Evolutionary conservation across 2,113 vertebrate species (phyloP).

Genomic region (Rana temporaria): DNA sequence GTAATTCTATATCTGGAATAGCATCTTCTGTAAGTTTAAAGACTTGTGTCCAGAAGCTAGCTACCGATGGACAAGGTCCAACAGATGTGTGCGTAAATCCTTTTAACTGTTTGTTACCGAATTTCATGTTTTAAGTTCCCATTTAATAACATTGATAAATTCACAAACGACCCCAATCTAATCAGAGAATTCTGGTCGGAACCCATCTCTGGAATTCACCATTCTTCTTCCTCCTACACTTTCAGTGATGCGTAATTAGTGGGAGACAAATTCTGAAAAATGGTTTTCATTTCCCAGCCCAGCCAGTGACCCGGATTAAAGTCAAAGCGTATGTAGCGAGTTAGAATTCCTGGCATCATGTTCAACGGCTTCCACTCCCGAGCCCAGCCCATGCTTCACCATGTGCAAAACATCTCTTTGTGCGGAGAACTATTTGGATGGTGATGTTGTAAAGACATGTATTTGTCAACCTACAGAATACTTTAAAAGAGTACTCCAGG

Average conservation of each 20-base stretch:
- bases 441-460: too few species aligned
- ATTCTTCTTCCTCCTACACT: constrained; percentile 19
- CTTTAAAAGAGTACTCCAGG: too few species aligned
- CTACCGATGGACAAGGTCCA: too few species aligned
- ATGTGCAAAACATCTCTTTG: neutral
- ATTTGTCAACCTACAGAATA: too few species aligned
- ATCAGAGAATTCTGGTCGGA: neutral
- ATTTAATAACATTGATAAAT: too few species aligned
- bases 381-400: neutral
- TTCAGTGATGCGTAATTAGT: neutral
- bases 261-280: constrained; percentile 10
- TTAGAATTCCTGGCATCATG: neutral
- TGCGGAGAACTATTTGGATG: neutral
- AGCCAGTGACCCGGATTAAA: neutral
- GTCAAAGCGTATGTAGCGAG: neutral
- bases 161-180: too few species aligned
- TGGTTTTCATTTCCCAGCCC: neutral
- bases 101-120: too few species aligned
- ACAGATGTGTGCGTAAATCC: too few species aligned
- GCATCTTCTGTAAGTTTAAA: too few species aligned
- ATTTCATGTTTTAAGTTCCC: too few species aligned
- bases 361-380: neutral
- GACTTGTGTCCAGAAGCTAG: too few species aligned
- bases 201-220: constrained; percentile 4
- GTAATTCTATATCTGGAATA: too few species aligned